Percentiles rank a stretch among this genome's conserved stretches.
These are phyloP conservation scores for Amazona vittata DNA, from an alignment of 2,113 vertebrate species.

Conservation along the genomic window DNA sequence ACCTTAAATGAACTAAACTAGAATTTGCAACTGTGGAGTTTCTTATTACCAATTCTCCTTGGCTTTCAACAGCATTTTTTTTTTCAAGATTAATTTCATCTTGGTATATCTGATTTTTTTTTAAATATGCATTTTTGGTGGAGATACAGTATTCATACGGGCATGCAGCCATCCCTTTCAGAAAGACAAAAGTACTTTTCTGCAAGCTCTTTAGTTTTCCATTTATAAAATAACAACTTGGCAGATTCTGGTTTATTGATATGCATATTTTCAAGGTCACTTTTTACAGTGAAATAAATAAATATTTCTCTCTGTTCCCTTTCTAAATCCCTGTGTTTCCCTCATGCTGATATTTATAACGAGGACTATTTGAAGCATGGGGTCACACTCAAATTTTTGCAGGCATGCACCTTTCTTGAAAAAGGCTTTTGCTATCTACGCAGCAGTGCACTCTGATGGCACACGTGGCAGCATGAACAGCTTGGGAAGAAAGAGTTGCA, in stretches of 20 bases:
- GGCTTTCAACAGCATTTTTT: conserved; percentile 5
- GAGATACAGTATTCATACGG: conserved; percentile 31
- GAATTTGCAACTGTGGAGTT: neutral
- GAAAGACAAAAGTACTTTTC: conserved; percentile 15
- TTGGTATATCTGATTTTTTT: conserved; percentile 37
- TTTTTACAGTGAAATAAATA: conserved; percentile 37
- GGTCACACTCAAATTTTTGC: neutral
- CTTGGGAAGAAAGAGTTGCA: neutral
- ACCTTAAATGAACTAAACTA: neutral
- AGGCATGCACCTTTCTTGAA: neutral
- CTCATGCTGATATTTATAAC: neutral
- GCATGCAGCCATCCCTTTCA: conserved; percentile 56
- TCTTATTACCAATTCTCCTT: neutral
- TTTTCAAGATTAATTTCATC: conserved; percentile 42
- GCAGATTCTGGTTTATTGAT: conserved; percentile 61
- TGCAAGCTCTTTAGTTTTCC: conserved; percentile 35
- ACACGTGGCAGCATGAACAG: fast-evolving
- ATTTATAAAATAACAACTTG: conserved; percentile 59
- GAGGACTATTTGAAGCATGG: neutral
- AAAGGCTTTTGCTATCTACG: neutral
- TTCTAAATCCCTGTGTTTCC: neutral
- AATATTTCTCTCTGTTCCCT: neutral
- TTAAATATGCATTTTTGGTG: conserved; percentile 37
- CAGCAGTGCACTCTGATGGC: neutral
- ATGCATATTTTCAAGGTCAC: conserved; percentile 66